phyloP scores from a whole-genome alignment of 2,888 invertebrate genomes.

The Nezara viridula region DNA sequence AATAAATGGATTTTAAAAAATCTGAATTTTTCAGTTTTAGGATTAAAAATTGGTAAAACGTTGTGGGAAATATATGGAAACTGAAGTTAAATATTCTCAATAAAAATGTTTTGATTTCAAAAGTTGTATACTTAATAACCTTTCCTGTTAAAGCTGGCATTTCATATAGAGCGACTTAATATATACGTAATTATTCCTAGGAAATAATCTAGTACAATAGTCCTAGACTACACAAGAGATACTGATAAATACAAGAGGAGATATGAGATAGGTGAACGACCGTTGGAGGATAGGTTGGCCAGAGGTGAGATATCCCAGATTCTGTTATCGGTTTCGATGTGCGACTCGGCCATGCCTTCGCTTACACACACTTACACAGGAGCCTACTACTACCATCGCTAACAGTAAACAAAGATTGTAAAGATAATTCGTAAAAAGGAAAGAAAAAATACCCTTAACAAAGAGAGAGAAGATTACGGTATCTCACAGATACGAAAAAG shows the following conservation, averaged over 20 bases:
- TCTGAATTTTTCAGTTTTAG: too few species aligned
- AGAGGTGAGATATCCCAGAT: background rate
- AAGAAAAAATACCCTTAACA: conserved; percentile 1
- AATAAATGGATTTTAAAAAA: too few species aligned
- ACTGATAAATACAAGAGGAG: background rate
- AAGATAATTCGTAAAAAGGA: background rate
- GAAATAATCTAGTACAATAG: background rate
- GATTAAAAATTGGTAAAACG: too few species aligned
- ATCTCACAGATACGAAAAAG: background rate
- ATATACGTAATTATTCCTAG: too few species aligned
- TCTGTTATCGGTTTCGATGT: background rate
- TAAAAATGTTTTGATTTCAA: too few species aligned
- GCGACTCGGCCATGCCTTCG: background rate
- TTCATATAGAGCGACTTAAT: too few species aligned
- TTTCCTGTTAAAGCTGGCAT: too few species aligned
- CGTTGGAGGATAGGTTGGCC: background rate
- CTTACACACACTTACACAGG: background rate
- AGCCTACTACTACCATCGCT: background rate
- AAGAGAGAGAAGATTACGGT: background rate
- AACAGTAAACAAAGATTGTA: conserved; percentile 30
- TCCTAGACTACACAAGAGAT: conserved; percentile 9
- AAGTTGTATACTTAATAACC: too few species aligned
- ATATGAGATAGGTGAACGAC: background rate
- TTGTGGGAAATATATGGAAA: too few species aligned
- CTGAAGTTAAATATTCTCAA: too few species aligned